Evolutionary conservation across 1,140 invertebrate genomes (phyloP), one percentile per base, ranked within the genome.

Genomic region (Muscidifurax raptorellus): DNA sequence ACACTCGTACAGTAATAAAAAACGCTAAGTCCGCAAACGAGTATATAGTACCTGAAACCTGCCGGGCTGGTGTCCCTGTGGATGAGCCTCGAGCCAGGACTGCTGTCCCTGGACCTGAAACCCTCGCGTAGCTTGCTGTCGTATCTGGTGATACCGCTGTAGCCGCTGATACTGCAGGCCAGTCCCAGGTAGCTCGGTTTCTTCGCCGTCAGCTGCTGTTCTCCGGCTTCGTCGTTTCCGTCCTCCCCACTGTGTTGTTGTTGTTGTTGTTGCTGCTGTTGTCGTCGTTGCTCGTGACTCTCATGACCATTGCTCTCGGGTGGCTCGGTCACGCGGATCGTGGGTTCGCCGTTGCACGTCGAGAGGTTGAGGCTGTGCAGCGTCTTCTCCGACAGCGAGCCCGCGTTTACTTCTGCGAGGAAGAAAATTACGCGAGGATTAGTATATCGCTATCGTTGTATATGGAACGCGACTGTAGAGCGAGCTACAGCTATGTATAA

Each of bases 131-230:
- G 91, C 89, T 96, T 96, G 1, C 96, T 96, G 89, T 97, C 96
- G 94, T 98, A 98, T 83, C 96, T 96, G 15, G 96, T 97, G 72
- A 96, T 94, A 87, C 96, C 96, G 0, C 96, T 96, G 90, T 98
- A 98, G 13, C 97, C 97, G 92, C 96, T 98, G 36, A 98, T 97
- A 25, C 97, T 97, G 90, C 97, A 98, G 76, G 97, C 97, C 77
- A 98, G 93, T 89, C 96, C 96, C 71, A 98, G 92, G 91, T 98
- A 98, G 80, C 97, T 98, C 0, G 97, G 97, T 89, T 95, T 94
- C 85, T 94, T 94, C 18, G 40, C 15, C 30, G 74, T 85, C 79
- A 82, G 74, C 75, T 82, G 64, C 40, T 81, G 47, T 6, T 64
- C 30, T 2, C 36, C 30, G 36, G 18, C 67, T 22, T 52, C 79